These are phyloP conservation scores for Idaea dimidiata DNA, from an alignment of 2,888 invertebrate species.

Conservation along the genomic window DNA sequence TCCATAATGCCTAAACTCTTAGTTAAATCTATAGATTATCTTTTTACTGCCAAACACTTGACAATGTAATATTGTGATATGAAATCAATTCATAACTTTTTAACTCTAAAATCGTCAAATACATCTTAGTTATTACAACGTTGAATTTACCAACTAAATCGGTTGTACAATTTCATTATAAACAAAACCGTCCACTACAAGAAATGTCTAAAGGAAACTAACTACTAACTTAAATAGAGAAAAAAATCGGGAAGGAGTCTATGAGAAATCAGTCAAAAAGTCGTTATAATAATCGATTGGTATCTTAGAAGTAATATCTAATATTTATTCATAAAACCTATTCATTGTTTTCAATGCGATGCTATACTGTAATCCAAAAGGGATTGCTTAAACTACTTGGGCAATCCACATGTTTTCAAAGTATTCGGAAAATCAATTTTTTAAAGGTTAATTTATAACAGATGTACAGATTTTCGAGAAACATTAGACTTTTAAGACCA, in stretches of 20 bases:
- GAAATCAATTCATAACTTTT: conserved; percentile 22
- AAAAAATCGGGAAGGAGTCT: conserved; percentile 46
- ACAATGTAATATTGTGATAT: conserved; percentile 19
- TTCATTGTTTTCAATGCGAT: no score
- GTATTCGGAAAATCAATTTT: no score
- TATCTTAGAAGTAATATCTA: background rate
- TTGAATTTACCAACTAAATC: conserved; percentile 41
- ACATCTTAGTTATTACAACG: conserved; percentile 41
- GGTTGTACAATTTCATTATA: conserved; percentile 36
- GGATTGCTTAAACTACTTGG: no score
- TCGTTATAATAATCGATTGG: conserved; percentile 7
- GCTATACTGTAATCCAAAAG: no score
- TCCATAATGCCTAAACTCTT: conserved; percentile 8
- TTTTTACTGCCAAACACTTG: conserved; percentile 25
- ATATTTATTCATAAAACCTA: background rate
- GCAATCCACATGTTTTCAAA: no score
- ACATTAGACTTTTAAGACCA: no score
- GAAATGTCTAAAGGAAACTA: conserved; percentile 61
- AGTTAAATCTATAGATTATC: conserved; percentile 12
- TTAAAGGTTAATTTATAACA: no score
- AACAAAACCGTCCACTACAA: conserved; percentile 44
- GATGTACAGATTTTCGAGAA: no score
- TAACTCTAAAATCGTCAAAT: conserved; percentile 21
- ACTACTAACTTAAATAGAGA: conserved; percentile 55
- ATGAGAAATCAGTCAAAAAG: conserved; percentile 38